These are phyloP conservation scores for Eremophila alpestris DNA, from an alignment of 2,797 vertebrate species.

Conservation along the genomic window DNA sequence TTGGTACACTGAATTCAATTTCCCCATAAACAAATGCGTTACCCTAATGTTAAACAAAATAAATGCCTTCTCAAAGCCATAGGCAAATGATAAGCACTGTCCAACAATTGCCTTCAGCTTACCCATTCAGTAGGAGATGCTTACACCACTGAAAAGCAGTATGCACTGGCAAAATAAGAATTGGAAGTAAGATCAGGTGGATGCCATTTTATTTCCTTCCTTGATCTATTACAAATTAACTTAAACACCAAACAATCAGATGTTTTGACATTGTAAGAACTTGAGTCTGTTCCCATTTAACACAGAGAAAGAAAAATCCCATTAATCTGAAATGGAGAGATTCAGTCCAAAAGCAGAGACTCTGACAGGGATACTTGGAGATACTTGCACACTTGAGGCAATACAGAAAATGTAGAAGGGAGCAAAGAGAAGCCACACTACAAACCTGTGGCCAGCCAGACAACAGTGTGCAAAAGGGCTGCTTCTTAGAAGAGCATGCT, in stretches of 20 bases:
- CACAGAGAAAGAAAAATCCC: neutral
- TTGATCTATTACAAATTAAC: neutral
- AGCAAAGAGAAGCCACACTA: neutral
- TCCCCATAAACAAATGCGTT: constrained; percentile 8
- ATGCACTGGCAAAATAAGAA: constrained; percentile 36
- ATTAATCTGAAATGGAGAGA: neutral
- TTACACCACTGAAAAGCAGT: constrained; percentile 48
- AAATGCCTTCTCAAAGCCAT: constrained; percentile 29
- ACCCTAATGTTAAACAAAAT: constrained; percentile 38
- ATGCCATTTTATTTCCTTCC: neutral
- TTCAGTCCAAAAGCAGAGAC: neutral
- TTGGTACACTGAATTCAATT: constrained; percentile 19
- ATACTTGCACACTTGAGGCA: neutral
- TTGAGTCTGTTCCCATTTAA: neutral
- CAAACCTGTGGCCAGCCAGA: neutral
- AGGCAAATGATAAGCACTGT: neutral
- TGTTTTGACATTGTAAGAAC: neutral
- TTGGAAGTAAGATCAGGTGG: neutral
- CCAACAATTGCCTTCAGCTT: neutral
- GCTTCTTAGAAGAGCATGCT: neutral
- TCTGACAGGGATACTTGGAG: neutral
- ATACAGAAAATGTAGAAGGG: neutral
- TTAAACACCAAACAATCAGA: neutral
- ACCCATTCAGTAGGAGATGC: neutral
- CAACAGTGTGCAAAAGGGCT: neutral